These are phyloP conservation scores for Brachypteracias leptosomus DNA, from an alignment of 2,113 vertebrate genomes.

Conservation along the genomic window DNA sequence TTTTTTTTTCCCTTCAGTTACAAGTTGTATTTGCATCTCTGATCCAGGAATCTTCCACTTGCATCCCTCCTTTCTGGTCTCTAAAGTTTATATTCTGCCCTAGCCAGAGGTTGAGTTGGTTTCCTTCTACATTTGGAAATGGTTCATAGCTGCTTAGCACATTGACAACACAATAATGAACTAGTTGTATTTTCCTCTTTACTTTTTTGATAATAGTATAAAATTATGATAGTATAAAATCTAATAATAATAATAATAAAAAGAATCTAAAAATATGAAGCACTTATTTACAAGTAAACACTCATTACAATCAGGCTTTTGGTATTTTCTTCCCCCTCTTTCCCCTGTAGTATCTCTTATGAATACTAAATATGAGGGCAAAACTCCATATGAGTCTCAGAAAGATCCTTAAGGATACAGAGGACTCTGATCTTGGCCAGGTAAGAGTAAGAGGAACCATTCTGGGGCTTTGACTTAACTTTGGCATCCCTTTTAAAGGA, in stretches of 20 bases:
- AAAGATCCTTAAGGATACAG: not conserved
- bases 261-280: not conserved
- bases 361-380: not conserved
- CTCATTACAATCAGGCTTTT: not conserved
- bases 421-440: not conserved
- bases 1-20: not conserved
- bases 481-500: not conserved
- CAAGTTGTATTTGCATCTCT: not conserved
- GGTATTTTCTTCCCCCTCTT: not conserved
- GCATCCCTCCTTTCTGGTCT: not conserved
- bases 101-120: not conserved
- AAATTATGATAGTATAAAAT: too few species aligned
- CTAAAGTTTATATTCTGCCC: not conserved
- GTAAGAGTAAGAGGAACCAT: not conserved
- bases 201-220: not conserved
- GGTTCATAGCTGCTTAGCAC: not conserved
- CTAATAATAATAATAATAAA: too few species aligned
- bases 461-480: not conserved
- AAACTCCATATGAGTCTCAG: not conserved
- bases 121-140: not conserved
- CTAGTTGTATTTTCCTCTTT: not conserved
- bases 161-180: not conserved
- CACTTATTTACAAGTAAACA: not conserved
- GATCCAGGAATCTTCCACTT: not conserved
- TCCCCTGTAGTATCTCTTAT: not conserved